Evolutionary conservation across 2,113 vertebrate species (phyloP).

Genomic region (Myiozetetes cayanensis): DNA sequence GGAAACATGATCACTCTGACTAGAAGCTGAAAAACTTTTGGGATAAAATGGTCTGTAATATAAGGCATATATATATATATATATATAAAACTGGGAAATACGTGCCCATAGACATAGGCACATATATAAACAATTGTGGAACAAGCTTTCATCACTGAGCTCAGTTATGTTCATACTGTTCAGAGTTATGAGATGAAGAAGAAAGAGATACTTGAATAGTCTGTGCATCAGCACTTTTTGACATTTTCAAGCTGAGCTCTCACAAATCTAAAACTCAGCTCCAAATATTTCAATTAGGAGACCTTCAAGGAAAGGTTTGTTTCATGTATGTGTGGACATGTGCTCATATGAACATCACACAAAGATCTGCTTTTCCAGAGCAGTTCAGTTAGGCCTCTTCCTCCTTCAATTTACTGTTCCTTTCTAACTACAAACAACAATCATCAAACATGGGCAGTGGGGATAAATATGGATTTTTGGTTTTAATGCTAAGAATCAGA

Average conservation of each 20-base stretch:
- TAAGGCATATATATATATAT: background rate
- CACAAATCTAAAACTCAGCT: background rate
- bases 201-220: background rate
- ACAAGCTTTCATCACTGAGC: background rate
- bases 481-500: background rate
- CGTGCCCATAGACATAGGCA: background rate
- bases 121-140: background rate
- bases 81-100: background rate
- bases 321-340: background rate
- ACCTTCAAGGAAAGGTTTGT: background rate
- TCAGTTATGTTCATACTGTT: background rate
- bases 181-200: background rate
- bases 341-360: fast-evolving
- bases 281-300: background rate
- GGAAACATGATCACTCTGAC: background rate
- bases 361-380: background rate
- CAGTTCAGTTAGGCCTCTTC: background rate
- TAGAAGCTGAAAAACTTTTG: background rate
- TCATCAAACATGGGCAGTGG: background rate
- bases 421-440: background rate
- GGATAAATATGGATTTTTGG: background rate
- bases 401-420: background rate
- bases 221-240: background rate
- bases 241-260: background rate
- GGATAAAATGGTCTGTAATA: background rate